Evolutionary conservation across 2,888 invertebrate species (phyloP), one percentile per base, ranked within the genome.

Genomic region (Hoplodrina ambigua): DNA sequence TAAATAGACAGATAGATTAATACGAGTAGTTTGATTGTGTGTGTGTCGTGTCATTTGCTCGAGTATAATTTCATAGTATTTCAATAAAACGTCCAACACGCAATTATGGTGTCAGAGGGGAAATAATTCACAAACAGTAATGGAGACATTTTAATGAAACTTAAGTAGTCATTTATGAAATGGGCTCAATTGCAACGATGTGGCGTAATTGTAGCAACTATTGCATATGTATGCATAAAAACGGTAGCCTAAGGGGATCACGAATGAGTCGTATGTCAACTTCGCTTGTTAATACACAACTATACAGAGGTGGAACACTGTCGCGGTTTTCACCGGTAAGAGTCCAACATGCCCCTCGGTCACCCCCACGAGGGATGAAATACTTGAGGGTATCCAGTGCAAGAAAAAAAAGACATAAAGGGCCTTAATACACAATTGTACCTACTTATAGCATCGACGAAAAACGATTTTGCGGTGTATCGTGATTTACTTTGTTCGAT

Each of bases 81-180:
- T 79, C 74, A 81, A 86, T 84, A 78, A 80, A 81, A 76, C 53
- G 63, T 80, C 75, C 72, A 72, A 59, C 79, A 77, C 70, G 61
- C 78, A 81, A 87, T 87, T 89, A 87, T 66, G 56, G 61, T 78
- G 85, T 87, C 84, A 82, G 77, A 81, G 58, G 69, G 77, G 81
- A 86, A 87, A 87, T 85, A 78, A 84, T 85, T 86, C 80, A 83
- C 80, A 62, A 72, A 72, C 78, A 70, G 67, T 75, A 69, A 80
- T 74, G 75, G 75, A 81, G 86, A 85, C 85, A 86, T 78, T 81
- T 82, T 86, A 85, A 85, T 82, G 71, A 75, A 33, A 65, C 73
- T 75, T 79, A 79, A 78, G 72, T 78, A 67, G 68, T 63, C 15
- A 58, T 56, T 53, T 17, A 41, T 13, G 71, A 37, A 77, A 61